Percentiles rank a stretch among this genome's conserved stretches.
phyloP scores from a whole-genome alignment of 2,888 invertebrate species.

The Aleiodes testaceus region DNA sequence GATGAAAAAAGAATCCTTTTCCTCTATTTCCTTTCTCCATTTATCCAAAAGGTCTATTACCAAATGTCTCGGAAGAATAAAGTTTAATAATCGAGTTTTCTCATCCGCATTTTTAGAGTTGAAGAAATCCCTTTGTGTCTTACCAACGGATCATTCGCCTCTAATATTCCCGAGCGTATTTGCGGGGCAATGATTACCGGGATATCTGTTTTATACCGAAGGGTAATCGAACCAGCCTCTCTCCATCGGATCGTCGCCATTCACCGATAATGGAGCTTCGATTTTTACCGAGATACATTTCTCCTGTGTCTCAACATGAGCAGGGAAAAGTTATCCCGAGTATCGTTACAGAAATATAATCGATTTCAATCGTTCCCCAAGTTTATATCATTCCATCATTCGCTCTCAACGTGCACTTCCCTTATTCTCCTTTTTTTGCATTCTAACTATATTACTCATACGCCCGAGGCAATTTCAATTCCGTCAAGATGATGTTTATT shows the following conservation, averaged over 20 bases:
- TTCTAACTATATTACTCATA: constrained; percentile 20
- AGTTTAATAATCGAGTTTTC: neutral
- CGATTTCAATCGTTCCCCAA: constrained; percentile 28
- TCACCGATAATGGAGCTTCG: constrained; percentile 27
- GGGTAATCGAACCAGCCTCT: constrained; percentile 8
- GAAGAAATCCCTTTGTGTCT: neutral
- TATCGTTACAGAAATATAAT: constrained; percentile 31
- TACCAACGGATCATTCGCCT: neutral
- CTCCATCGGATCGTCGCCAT: constrained; percentile 17
- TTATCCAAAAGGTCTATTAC: neutral
- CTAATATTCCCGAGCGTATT: constrained; percentile 25
- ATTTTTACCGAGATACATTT: constrained; percentile 27
- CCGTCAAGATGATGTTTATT: constrained; percentile 14
- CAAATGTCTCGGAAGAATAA: neutral
- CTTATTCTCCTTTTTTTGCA: neutral
- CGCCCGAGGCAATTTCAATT: constrained; percentile 33
- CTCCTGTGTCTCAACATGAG: constrained; percentile 19
- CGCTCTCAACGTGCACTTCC: constrained; percentile 10
- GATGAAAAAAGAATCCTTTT: constrained; percentile 3
- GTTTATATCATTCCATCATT: constrained; percentile 29
- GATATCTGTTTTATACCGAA: neutral
- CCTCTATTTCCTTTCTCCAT: neutral
- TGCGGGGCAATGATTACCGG: constrained; percentile 26
- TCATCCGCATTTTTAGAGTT: neutral
- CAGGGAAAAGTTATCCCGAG: neutral